phyloP scores from a whole-genome alignment of 2,797 vertebrate species.

The Lacerta viridis region DNA sequence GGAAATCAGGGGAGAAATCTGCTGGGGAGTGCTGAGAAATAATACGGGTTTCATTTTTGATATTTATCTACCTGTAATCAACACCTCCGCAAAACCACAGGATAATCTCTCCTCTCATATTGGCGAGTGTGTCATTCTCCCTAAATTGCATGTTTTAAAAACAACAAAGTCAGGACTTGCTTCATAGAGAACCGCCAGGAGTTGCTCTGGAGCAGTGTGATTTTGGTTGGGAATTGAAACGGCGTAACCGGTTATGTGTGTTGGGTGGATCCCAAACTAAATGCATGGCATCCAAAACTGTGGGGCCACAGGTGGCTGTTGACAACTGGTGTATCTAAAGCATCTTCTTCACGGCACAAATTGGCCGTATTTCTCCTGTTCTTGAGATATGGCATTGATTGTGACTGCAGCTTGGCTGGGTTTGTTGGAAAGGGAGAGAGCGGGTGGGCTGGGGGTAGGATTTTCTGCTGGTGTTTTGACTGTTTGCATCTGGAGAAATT shows the following conservation, averaged over 20 bases:
- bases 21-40: slow-evolving; percentile 63
- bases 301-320: slow-evolving; percentile 45
- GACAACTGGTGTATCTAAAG: slow-evolving; percentile 56
- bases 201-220: slow-evolving; percentile 65
- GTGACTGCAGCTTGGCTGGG: neutral
- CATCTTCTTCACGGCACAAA: slow-evolving; percentile 60
- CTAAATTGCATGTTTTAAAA: slow-evolving; percentile 79
- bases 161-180: slow-evolving; percentile 79
- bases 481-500: slow-evolving; percentile 7
- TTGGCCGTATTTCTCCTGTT: neutral
- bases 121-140: slow-evolving; percentile 76
- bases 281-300: slow-evolving; percentile 70
- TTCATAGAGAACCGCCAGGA: slow-evolving; percentile 78
- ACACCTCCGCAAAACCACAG: slow-evolving; percentile 71
- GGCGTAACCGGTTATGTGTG: slow-evolving; percentile 80
- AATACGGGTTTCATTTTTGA: slow-evolving; percentile 61
- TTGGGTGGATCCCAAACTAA: slow-evolving; percentile 76
- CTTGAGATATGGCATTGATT: neutral
- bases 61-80: slow-evolving; percentile 62
- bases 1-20: slow-evolving; percentile 33
- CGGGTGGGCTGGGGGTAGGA: neutral
- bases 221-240: slow-evolving; percentile 72
- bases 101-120: slow-evolving; percentile 66
- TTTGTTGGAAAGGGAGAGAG: neutral
- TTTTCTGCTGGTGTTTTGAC: slow-evolving; percentile 24